Base-by-base conservation (phyloP, 2,113 vertebrate genomes). In the Sphaerodactylus townsendi region DNA sequence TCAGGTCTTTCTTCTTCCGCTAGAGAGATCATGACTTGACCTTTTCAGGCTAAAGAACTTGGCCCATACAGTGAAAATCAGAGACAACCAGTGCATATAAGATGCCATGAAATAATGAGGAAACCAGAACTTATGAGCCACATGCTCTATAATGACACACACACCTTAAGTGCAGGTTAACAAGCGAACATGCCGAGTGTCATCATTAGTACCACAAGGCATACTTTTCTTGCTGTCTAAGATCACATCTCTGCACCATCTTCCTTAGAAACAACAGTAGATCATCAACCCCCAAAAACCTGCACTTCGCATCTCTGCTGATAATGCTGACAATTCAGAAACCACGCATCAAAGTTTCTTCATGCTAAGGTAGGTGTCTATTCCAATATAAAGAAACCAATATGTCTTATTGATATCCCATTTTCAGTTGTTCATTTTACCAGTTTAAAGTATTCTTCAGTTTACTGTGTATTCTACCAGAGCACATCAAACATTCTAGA, bases 251-350 rank as follows among this genome's bases (percentile, higher is more conserved):
- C 39, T 71, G 74, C 23, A 83, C 80, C 28, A 71, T 62, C 8
- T 9, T 56, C 64, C 10, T 68, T 76, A 46, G n/a, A 79, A 79
- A 88, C 66, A 75, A 76, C 83, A 76, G 66, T 14, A 0, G 25
- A 19, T 66, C 59, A 62, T 15, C 14, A 56, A 15, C 8, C 25
- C 80, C 72, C 37, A 79, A 70, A 65, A 81, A 9, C 68, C 68
- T 82, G 59, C 69, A 56, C 35, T 89, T 66, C 39, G 39, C 53
- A 35, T 30, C 39, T 85, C 37, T 83, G 70, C 68, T 80, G 19
- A 33, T 78, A 88, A 91, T 89, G 75, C 91, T 89, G 33, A 71
- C 11, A 72, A 92, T 92, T 84, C 86, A 88, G 85, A 91, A 90
- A 30, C n/a, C 44, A 78, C 76, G 76, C 44, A 74, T n/a, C 28